These are phyloP conservation scores for Schizotus pectinicornis DNA, from an alignment of 2,888 invertebrate species.

Conservation along the genomic window DNA sequence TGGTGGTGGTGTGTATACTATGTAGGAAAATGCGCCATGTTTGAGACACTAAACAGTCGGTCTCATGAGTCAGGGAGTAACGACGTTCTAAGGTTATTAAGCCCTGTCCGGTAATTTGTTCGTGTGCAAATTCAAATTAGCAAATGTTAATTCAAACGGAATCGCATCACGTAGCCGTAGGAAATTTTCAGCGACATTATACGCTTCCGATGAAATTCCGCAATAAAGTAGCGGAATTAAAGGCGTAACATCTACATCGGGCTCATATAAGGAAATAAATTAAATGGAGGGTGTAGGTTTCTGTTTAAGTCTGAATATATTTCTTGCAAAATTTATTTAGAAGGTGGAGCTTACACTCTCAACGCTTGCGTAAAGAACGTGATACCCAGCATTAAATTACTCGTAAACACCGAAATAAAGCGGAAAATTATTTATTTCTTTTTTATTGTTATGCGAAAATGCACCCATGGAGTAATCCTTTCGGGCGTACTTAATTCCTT, in stretches of 20 bases:
- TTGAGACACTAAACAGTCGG: slow-evolving; percentile 24
- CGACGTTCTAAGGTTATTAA: slow-evolving; percentile 30
- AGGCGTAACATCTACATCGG: slow-evolving; percentile 37
- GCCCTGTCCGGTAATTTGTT: slow-evolving; percentile 31
- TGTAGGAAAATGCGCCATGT: slow-evolving; percentile 25
- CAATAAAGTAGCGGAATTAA: slow-evolving; percentile 35
- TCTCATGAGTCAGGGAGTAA: slow-evolving; percentile 28
- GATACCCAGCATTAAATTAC: slow-evolving; percentile 9
- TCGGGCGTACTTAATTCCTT: slow-evolving; percentile 7
- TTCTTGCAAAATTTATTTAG: slow-evolving; percentile 38
- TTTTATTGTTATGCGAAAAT: too few species aligned
- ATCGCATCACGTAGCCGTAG: slow-evolving; percentile 1
- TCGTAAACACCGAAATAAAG: slow-evolving; percentile 4
- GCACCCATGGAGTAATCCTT: background rate
- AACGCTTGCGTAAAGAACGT: slow-evolving; percentile 3
- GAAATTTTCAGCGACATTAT: slow-evolving; percentile 5
- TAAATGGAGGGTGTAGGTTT: slow-evolving; percentile 38
- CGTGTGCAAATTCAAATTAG: slow-evolving; percentile 29
- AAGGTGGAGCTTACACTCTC: slow-evolving; percentile 30
- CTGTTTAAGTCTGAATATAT: slow-evolving; percentile 41
- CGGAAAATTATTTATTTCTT: background rate
- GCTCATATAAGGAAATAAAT: slow-evolving; percentile 44
- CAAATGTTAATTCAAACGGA: slow-evolving; percentile 22
- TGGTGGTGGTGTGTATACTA: slow-evolving; percentile 13
- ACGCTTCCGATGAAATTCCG: background rate